These are phyloP conservation scores for Prunella himalayana DNA, from an alignment of 2,113 vertebrate genomes.

Conservation along the genomic window DNA sequence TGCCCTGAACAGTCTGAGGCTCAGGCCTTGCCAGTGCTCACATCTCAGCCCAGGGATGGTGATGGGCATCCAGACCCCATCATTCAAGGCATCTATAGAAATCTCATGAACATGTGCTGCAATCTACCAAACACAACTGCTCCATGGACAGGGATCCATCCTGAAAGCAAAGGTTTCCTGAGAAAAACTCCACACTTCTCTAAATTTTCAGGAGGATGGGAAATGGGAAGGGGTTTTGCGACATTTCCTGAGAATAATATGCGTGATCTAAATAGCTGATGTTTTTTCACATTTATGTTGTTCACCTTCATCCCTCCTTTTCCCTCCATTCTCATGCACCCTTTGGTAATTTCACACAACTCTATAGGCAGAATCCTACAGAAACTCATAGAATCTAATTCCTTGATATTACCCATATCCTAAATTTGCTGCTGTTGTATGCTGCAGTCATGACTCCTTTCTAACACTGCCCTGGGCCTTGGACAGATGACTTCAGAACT, in stretches of 20 bases:
- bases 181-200: not conserved
- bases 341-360: not conserved
- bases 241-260: not conserved
- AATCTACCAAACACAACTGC: not conserved
- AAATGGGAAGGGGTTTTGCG: accelerated
- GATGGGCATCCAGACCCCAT: not conserved
- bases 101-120: not conserved
- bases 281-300: not conserved
- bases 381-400: not conserved
- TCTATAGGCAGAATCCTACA: not conserved
- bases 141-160: not conserved
- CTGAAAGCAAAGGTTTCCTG: not conserved
- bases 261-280: not conserved
- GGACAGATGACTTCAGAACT: not conserved
- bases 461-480: not conserved
- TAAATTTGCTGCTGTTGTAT: not conserved
- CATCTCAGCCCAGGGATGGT: not conserved
- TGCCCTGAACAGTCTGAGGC: not conserved
- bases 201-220: not conserved
- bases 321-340: not conserved
- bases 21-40: not conserved
- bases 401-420: not conserved
- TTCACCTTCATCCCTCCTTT: not conserved
- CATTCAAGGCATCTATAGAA: not conserved
- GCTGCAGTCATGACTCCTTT: not conserved